These are phyloP conservation scores for Heteropelma amictum DNA, from an alignment of 2,888 invertebrate species.

Conservation along the genomic window DNA sequence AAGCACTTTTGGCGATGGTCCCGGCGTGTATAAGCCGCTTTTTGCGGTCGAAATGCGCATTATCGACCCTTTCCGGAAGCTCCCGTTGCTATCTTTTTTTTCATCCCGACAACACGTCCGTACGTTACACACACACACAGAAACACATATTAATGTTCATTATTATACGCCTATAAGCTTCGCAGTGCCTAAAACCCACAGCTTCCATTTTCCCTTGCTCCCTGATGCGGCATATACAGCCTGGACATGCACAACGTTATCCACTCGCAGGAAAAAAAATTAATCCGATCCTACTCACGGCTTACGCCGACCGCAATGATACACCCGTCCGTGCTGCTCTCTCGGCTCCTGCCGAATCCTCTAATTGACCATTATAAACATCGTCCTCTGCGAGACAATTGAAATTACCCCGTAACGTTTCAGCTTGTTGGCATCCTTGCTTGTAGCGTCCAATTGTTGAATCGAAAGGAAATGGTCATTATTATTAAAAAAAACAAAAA, in stretches of 20 bases:
- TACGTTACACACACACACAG: slow-evolving; percentile 25
- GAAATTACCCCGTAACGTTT: too few species aligned
- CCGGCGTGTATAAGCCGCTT: slow-evolving; percentile 65
- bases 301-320: slow-evolving; percentile 49
- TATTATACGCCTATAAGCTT: neutral
- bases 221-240: neutral
- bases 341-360: slow-evolving; percentile 11
- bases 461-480: neutral
- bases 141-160: neutral
- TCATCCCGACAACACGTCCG: neutral
- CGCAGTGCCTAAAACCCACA: neutral
- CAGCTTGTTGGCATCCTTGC: too few species aligned
- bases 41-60: slow-evolving; percentile 68
- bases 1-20: slow-evolving; percentile 65
- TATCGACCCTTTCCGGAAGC: slow-evolving; percentile 66
- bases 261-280: slow-evolving; percentile 44
- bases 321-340: neutral
- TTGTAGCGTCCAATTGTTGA: too few species aligned
- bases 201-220: slow-evolving; percentile 23
- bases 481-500: too few species aligned
- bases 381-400: neutral
- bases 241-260: neutral
- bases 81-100: slow-evolving; percentile 27
- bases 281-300: slow-evolving; percentile 46
- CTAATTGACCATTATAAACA: neutral